Conservation (phyloP, 2,888 invertebrate species). For the Nipponacmea schrenckii region DNA sequence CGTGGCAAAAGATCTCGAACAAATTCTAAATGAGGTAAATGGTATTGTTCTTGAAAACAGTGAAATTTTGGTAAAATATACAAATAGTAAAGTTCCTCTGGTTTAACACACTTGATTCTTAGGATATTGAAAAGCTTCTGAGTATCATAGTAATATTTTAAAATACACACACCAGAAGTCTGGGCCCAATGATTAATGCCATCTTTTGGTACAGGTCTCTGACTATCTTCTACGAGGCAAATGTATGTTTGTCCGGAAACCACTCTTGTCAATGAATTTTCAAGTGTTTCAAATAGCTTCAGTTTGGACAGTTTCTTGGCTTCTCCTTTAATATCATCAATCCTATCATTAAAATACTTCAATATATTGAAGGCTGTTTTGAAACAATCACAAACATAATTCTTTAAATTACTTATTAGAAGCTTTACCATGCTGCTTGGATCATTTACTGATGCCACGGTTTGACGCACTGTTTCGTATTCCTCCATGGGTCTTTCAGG, state of each 20-base stretch:
- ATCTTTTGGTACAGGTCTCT: conserved; percentile 7
- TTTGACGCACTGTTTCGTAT: background rate
- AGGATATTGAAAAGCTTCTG: conserved; percentile 30
- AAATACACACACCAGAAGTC: background rate
- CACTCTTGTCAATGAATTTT: background rate
- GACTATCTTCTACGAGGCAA: background rate
- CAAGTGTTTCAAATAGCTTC: background rate
- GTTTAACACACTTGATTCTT: conserved; percentile 18
- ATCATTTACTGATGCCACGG: background rate
- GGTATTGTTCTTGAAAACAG: conserved; percentile 9
- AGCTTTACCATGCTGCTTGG: background rate
- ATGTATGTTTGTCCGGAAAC: background rate
- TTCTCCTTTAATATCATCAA: background rate
- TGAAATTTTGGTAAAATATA: conserved; percentile 28
- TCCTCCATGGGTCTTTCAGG: no score
- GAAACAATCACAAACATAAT: background rate
- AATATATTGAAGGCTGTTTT: background rate
- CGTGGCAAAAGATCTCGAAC: conserved; percentile 16
- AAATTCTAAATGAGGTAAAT: conserved; percentile 21
- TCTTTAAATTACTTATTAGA: background rate
- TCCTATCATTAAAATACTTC: background rate
- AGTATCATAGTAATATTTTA: conserved; percentile 23
- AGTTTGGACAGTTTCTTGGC: background rate
- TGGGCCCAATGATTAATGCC: conserved; percentile 21
- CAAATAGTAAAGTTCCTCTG: conserved; percentile 24